These are phyloP conservation scores for Tachina lurida DNA, from an alignment of 2,888 invertebrate species.

Conservation along the genomic window DNA sequence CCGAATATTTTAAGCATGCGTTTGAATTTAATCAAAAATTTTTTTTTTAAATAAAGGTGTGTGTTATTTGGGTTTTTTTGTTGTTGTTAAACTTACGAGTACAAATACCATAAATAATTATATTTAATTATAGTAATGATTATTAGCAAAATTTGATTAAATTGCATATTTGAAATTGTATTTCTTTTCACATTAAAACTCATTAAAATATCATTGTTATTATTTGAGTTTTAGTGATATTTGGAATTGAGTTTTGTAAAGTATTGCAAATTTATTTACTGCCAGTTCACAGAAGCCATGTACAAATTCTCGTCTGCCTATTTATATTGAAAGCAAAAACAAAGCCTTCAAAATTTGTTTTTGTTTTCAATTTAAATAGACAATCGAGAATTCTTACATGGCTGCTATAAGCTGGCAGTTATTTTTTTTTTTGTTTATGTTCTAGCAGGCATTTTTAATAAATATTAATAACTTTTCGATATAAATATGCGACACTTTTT, in stretches of 20 bases:
- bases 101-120: slow-evolving; percentile 31
- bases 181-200: background rate
- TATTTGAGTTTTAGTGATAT: slow-evolving; percentile 30
- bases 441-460: too few relatives aligned
- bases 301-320: too few relatives aligned
- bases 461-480: too few relatives aligned
- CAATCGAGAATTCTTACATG: too few relatives aligned
- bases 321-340: too few relatives aligned
- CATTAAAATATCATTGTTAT: slow-evolving; percentile 12
- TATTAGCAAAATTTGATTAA: slow-evolving; percentile 52
- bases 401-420: too few relatives aligned
- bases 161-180: slow-evolving; percentile 27
- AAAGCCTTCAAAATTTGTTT: too few relatives aligned
- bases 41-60: slow-evolving; percentile 66
- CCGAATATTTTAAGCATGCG: slow-evolving; percentile 59
- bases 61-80: slow-evolving; percentile 22
- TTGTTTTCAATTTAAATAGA: too few relatives aligned
- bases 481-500: too few relatives aligned
- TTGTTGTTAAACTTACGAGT: slow-evolving; percentile 8
- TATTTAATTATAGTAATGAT: slow-evolving; percentile 50
- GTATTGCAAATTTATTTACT: background rate
- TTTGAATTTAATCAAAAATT: slow-evolving; percentile 68
- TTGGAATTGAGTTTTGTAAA: background rate
- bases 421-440: too few relatives aligned
- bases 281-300: too few relatives aligned